Evolutionary conservation across 2,797 vertebrate species (phyloP), one percentile per base, ranked within the genome.

Genomic region (Philypnodon macrostomus): DNA sequence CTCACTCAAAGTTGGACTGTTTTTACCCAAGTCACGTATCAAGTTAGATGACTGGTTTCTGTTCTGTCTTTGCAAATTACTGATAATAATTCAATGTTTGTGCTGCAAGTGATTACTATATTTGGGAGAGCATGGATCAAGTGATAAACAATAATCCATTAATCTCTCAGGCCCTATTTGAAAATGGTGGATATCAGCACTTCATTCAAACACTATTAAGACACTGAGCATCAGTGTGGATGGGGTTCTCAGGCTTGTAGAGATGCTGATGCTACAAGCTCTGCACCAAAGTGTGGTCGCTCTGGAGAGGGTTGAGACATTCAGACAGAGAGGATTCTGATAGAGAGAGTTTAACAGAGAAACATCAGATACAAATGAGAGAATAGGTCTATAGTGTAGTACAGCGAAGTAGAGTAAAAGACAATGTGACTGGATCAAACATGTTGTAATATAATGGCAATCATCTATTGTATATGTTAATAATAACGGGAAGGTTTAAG

Each of bases 311-410:
- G 50, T 64, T 42, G 50, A 75, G 47, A 58, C 45, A 39, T 32
- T 50, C 10, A 58, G 38, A 54, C 24, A 69, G 40, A 69, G 53
- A 42, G 26, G 52, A 54, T 29, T 45, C 47, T 53, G 62, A 77
- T 17, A 73, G 58, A 80, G 55, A 59, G 52, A 71, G 65, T 33
- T 32, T 32, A 24, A 70, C 73, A 83, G 73, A 88, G 59, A 64
- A 58, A 71, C 56, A 71, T 44, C 30, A 70, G 50, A 73, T 35
- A 63, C 41, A 69, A 47, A 77, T 59, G 47, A 62, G 55, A 64
- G 74, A 49, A 70, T 36, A 63, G 47, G 27, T 51, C 32, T 27
- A 61, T 19, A 49, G 49, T 63, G 21, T 21, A 19, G 21, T 27
- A 61, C 23, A 49, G 49, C 61, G 21, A 17, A 19, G 21, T 23